Percentiles rank a stretch among this genome's conserved stretches.
phyloP scores from a whole-genome alignment of 2,797 vertebrate species.

The Morus bassanus region DNA sequence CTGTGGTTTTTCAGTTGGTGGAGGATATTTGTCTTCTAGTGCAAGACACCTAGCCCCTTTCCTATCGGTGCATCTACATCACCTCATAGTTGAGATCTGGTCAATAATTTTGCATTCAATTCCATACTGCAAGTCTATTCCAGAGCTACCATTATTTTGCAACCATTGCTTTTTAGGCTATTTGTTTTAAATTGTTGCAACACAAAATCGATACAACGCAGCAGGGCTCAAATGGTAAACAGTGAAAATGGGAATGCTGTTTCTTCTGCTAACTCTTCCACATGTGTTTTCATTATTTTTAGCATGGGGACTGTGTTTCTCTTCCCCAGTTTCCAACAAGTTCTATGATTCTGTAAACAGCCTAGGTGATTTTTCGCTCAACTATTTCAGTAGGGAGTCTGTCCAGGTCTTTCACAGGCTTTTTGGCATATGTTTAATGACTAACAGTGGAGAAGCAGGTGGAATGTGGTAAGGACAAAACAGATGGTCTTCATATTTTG shows the following conservation, averaged over 20 bases:
- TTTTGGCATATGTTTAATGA: neutral
- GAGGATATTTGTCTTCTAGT: neutral
- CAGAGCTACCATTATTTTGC: constrained; percentile 11
- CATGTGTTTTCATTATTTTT: neutral
- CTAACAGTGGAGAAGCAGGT: neutral
- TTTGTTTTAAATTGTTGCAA: constrained; percentile 54
- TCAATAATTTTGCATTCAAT: constrained; percentile 1
- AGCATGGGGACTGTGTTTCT: neutral
- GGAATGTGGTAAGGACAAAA: neutral
- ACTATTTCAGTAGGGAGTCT: neutral
- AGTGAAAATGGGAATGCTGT: neutral
- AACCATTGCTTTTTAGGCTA: constrained; percentile 22
- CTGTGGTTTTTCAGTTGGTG: neutral
- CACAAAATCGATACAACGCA: constrained; percentile 47
- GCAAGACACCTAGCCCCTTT: neutral
- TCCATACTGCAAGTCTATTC: neutral
- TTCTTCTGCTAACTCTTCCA: neutral
- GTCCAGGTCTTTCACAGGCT: neutral
- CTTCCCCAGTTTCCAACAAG: neutral
- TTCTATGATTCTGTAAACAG: neutral
- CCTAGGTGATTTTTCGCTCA: neutral
- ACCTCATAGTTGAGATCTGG: neutral
- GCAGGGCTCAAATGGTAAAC: constrained; percentile 1
- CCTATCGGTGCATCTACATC: neutral
- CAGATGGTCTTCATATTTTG: neutral